These are phyloP conservation scores for Xenopus tropicalis DNA, from an alignment of 2,113 vertebrate species.

Conservation along the genomic window DNA sequence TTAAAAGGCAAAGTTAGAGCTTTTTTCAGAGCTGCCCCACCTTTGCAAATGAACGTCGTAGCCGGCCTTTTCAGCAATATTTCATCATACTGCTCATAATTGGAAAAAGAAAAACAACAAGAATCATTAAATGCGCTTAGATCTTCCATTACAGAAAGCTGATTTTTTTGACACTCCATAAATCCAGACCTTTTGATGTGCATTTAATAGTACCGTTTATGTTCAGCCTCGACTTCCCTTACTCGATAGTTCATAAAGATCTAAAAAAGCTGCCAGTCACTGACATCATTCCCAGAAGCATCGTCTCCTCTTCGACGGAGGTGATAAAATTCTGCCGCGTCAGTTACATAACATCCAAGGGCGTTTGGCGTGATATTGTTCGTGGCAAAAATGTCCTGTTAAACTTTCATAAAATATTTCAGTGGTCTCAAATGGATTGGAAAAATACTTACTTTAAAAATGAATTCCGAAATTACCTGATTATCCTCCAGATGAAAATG, in stretches of 20 bases:
- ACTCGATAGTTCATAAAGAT: constrained; percentile 20
- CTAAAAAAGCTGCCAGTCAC: neutral
- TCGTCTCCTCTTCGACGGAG: neutral
- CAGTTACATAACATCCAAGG: constrained; percentile 27
- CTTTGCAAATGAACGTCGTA: too few species aligned
- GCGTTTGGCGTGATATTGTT: neutral
- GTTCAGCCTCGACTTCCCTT: constrained; percentile 1
- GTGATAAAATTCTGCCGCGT: constrained; percentile 16
- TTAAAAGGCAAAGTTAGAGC: too few species aligned
- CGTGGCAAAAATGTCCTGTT: neutral
- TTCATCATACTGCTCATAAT: too few species aligned
- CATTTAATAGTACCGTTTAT: neutral
- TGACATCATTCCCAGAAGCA: constrained; percentile 36
- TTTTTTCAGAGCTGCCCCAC: too few species aligned
- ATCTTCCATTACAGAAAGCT: neutral
- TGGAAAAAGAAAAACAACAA: too few species aligned
- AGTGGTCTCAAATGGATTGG: constrained; percentile 34
- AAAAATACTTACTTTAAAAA: constrained; percentile 34
- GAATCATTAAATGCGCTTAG: neutral
- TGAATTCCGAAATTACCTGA: constrained; percentile 34
- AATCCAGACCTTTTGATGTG: neutral
- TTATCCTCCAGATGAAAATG: constrained; percentile 18
- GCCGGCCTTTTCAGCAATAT: too few species aligned
- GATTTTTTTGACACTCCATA: neutral
- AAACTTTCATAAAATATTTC: constrained; percentile 29